Conservation (phyloP, 2,888 invertebrate genomes). For the Julus scandinavius region DNA sequence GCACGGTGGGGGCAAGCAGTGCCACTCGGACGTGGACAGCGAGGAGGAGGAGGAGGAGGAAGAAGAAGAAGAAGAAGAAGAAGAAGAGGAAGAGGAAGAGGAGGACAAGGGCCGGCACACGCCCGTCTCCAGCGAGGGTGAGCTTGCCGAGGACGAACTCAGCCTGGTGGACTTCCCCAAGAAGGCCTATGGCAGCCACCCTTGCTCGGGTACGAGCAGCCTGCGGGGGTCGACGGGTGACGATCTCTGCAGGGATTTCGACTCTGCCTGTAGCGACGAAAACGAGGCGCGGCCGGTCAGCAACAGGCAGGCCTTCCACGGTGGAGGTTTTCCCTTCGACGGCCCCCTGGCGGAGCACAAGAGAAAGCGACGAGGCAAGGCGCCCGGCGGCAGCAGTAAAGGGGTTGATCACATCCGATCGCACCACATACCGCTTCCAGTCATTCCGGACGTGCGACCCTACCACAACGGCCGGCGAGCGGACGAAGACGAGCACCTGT, state of each 20-base stretch:
- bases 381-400: neutral
- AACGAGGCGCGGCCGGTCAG: conserved; percentile 64
- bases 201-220: conserved; percentile 57
- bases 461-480: neutral
- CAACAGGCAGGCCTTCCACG: conserved; percentile 48
- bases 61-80: conserved; percentile 57
- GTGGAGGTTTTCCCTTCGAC: conserved; percentile 5
- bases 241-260: conserved; percentile 59
- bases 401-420: conserved; percentile 9
- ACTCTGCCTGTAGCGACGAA: conserved; percentile 64
- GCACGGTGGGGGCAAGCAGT: conserved; percentile 57
- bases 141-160: conserved; percentile 61
- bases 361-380: neutral
- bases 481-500: conserved; percentile 24
- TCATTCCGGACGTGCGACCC: neutral
- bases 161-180: conserved; percentile 60
- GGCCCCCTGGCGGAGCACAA: conserved; percentile 40
- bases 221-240: conserved; percentile 59
- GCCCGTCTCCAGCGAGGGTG: conserved; percentile 60
- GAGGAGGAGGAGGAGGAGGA: conserved; percentile 59
- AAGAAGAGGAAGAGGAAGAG: conserved; percentile 53
- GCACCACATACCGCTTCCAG: conserved; percentile 5
- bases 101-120: conserved; percentile 52
- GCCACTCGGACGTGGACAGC: conserved; percentile 60
- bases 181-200: neutral